Evolutionary conservation across 2,113 vertebrate species (phyloP), one percentile per base, ranked within the genome.

Genomic region (Sapayoa aenigma): DNA sequence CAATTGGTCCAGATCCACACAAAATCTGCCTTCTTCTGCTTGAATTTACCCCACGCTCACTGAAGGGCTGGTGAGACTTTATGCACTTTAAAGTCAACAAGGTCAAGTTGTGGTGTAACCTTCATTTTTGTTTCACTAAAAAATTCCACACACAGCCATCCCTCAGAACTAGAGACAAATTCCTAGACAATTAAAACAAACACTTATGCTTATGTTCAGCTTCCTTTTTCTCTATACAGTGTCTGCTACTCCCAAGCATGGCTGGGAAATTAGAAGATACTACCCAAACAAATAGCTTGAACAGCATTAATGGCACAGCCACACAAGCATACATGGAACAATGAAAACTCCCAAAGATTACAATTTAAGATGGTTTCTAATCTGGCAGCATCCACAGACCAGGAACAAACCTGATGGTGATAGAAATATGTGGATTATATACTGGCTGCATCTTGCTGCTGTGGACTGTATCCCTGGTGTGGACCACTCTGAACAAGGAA

Each of bases 1-100:
- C 94, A 92, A 35, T 72, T 94, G 96, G 90, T 92, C 83, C 80
- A 53, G 80, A 90, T 93, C 88, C 92, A 75, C 84, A 82, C 46
- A 92, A 96, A 95, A 84, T 92, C 86, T 90, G 85, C 85, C 85
- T 88, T 59, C 62, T 75, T 90, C 79, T 89, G 87, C 84, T 49
- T 60, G 72, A 84, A 84, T 56, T 81, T 95, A 65, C 90, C 93
- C 94, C 92, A 72, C 0, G 0, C 14, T 95, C 44, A 3, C 56
- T 58, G 49, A 90, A 90, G 58, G 44, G 47, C 66, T 87, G n/a
- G 76, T 81, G 80, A 92, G 69, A 75, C 73, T 75, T 42, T 42
- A 2, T 58, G 79, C 92, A 50, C 90, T 78, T 50, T 66, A 35
- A 72, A 89, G 83, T 41, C 88, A 90, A 39, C 2, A 7, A 84